Percentiles rank a stretch among this genome's conserved stretches.
phyloP scores from a whole-genome alignment of 2,888 invertebrate species.

The Saturnia japonica region DNA sequence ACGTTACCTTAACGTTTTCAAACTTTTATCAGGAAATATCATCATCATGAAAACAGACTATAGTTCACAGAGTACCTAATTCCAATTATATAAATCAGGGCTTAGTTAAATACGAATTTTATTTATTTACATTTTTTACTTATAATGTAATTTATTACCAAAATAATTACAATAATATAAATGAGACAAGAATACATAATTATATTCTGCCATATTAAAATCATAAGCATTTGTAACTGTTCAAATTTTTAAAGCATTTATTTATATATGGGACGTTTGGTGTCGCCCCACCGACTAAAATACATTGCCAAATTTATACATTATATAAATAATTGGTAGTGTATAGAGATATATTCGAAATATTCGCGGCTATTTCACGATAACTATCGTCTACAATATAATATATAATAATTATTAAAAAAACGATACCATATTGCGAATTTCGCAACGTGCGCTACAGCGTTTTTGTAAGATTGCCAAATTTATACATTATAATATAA shows the following conservation, averaged over 20 bases:
- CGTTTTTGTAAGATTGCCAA: background rate
- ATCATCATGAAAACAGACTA: background rate
- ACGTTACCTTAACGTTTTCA: no score
- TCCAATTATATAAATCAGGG: background rate
- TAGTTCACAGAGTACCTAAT: background rate
- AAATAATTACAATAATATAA: constrained; percentile 14
- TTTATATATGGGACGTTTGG: constrained; percentile 24
- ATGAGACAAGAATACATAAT: background rate
- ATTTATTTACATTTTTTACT: constrained; percentile 13
- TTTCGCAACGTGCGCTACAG: background rate
- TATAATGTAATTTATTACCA: constrained; percentile 26
- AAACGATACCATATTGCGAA: background rate
- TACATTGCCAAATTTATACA: constrained; percentile 34
- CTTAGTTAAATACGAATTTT: constrained; percentile 15
- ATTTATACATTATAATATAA: no score
- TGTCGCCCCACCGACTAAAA: constrained; percentile 40
- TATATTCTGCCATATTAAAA: constrained; percentile 21
- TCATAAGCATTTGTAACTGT: constrained; percentile 13
- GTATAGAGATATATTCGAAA: background rate
- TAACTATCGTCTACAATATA: background rate
- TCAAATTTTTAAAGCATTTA: constrained; percentile 39
- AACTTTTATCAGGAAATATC: no score
- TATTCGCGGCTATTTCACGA: background rate
- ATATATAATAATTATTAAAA: no score
- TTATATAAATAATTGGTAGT: background rate